Evolutionary conservation across 2,888 invertebrate species (phyloP), one percentile per base, ranked within the genome.

Genomic region (Xestia c-nigrum): DNA sequence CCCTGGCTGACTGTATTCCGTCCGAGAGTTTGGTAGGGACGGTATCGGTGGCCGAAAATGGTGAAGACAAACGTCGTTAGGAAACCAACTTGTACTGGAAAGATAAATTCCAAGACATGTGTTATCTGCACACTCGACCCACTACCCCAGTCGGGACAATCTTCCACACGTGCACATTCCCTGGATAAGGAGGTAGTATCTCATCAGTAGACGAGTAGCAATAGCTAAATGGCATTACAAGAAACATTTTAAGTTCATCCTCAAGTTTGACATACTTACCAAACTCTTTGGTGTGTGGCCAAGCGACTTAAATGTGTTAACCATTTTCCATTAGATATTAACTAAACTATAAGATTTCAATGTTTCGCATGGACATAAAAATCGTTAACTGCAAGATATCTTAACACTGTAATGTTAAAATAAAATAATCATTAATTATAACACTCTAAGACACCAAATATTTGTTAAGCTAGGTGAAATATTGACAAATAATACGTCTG

Each of bases 241-340:
- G 10, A 19, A 16, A 21, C 19, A 66, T 38, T 66, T 24, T 21
- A n/a, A 43, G 16, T 43, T 3, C 14, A 31, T 73, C 21, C 57
- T 5, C 16, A 19, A 67, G 50, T 66, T 66, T 24, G 16, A 1
- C 16, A 40, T 52, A 19, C n/a, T n/a, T n/a, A n/a, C 3, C 16
- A 16, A 19, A n/a, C n/a, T 5, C 47, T 40, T 38, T 43, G 24
- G 38, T 16, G 24, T 38, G 38, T 40, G n/a, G 19, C 43, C 50
- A 21, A 12, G 9, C n/a, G 16, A n/a, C 21, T 2, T 52, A 21
- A 38, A 67, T 46, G 63, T 72, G 71, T 16, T 72, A 72, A 72
- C n/a, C 47, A 47, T 50, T 63, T 57, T 63, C 40, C 50, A 64
- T 72, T 64, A 31, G 19, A 31, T 31, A 59, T 59, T 57, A 59